Conservation (phyloP, 35 echinoderm and acorn worm genomes). For the Strongylocentrotus purpuratus region DNA sequence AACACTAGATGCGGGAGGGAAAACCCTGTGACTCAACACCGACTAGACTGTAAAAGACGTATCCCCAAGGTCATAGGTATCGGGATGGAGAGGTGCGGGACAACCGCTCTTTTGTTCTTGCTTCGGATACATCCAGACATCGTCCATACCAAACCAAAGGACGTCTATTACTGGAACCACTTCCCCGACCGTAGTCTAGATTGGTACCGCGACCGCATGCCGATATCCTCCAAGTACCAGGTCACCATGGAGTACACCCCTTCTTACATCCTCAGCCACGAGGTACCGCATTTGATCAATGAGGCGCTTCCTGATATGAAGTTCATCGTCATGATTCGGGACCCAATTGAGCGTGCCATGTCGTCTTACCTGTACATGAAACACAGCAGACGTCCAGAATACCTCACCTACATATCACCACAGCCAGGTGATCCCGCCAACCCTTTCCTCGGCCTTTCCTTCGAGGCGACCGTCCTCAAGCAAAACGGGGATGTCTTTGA, state of each 20-base stretch:
- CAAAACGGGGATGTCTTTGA: constrained; percentile 16
- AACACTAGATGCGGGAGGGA: neutral
- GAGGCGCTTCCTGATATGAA: constrained; percentile 38
- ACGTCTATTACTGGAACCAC: constrained; percentile 17
- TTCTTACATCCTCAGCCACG: constrained; percentile 46
- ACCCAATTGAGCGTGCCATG: constrained; percentile 55
- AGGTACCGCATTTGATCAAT: constrained; percentile 29
- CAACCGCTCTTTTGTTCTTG: constrained; percentile 52
- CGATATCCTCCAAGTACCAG: constrained; percentile 38
- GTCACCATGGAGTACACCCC: constrained; percentile 60
- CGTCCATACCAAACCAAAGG: neutral
- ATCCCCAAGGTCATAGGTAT: constrained; percentile 56
- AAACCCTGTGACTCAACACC: neutral
- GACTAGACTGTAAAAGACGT: constrained; percentile 39
- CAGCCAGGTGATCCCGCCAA: neutral
- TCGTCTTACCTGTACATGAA: constrained; percentile 59
- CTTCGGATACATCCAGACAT: constrained; percentile 54
- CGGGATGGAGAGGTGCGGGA: constrained; percentile 68
- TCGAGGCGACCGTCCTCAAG: constrained; percentile 39
- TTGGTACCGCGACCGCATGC: constrained; percentile 54
- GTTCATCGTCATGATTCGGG: constrained; percentile 66
- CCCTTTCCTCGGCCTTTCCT: neutral
- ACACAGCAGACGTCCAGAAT: neutral
- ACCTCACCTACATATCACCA: neutral
- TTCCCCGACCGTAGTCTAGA: neutral